Evolutionary conservation across 2,113 vertebrate genomes (phyloP), one percentile per base, ranked within the genome.

Genomic region (Onychostruthus taczanowskii): DNA sequence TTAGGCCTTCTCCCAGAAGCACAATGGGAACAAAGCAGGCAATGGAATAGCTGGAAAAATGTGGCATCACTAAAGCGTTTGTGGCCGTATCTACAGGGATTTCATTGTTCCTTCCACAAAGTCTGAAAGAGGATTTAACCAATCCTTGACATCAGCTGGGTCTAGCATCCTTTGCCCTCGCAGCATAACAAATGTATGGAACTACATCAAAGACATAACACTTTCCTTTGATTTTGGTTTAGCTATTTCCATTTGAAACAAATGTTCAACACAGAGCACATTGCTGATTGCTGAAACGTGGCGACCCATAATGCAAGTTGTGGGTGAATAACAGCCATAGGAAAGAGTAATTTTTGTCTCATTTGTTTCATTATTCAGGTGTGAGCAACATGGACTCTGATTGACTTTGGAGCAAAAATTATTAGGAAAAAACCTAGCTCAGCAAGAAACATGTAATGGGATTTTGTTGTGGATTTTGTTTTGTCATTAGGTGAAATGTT

Each of bases 111-210:
- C 26, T 95, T 86, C 63, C 53, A 39, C 80, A 47, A 69, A 93
- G 74, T 90, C 79, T 88, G 33, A 95, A 95, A 94, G 84, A 90
- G 75, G 68, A 94, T 95, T 94, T 94, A 74, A 59, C 59, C 76
- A 86, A 74, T 83, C 70, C 2, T 80, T 84, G 82, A 93, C 79
- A 80, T 80, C 69, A 86, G 58, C 52, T 52, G 56, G 37, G 56
- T 83, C 67, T 85, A 81, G 59, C 66, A 92, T 91, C 74, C 72
- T 93, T 23, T 86, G 93, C 49, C 41, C 73, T 93, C 21, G 9
- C 79, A 93, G 85, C 79, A 58, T 87, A 84, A 87, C 76, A 92
- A 95, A 81, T 64, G 44, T 53, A 43, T 88, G 90, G 92, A 90
- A 50, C 75, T 84, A 69, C 83, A 88, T 95, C 92, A 94, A 87